Evolutionary conservation across 2,888 invertebrate genomes (phyloP), one percentile per base, ranked within the genome.

Genomic region (Eutolmus rufibarbis): DNA sequence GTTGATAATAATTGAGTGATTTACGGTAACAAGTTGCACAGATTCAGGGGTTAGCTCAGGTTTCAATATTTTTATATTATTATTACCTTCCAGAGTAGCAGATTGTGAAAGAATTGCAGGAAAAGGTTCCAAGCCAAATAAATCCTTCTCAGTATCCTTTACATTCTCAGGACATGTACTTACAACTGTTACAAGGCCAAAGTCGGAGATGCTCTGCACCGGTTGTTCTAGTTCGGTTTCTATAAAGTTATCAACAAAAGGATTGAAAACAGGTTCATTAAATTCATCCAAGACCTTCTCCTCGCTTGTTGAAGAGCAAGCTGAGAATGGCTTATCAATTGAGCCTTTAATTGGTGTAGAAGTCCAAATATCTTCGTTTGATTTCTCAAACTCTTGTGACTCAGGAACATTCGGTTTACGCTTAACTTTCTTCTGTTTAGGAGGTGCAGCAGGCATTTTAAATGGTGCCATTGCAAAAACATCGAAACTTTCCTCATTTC

Each of bases 391-490:
- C 19, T 34, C 14, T 86, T 86, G 66, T 51, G 46, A 23, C 85
- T 87, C 74, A 57, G 86, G 56, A 86, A 87, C 78, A 57, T 81
- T 78, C 82, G 87, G 5, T 86, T 88, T 87, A n/a, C 14, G 43
- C 34, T 87, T 87, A 14, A 57, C 31, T 66, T 84, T 43, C 19
- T 87, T 79, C 86, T 84, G 84, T 46, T 85, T 87, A 2, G 90
- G 88, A 3, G 92, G 90, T 40, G 89, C 90, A 2, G 89, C 89
- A 2, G 92, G 92, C 90, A 92, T 90, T 90, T 92, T 92, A 89
- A 96, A 96, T 0, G 96, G 96, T 0, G 96, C 96, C 92, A 95
- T 92, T 0, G 95, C 95, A 91, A 96, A 96, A 0, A 96, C 95
- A 90, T 96, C 96, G 0, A 93, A 89, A 40, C 91, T 79, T 5